Evolutionary conservation across 2,113 vertebrate species (phyloP).

Genomic region (Grantiella picta): DNA sequence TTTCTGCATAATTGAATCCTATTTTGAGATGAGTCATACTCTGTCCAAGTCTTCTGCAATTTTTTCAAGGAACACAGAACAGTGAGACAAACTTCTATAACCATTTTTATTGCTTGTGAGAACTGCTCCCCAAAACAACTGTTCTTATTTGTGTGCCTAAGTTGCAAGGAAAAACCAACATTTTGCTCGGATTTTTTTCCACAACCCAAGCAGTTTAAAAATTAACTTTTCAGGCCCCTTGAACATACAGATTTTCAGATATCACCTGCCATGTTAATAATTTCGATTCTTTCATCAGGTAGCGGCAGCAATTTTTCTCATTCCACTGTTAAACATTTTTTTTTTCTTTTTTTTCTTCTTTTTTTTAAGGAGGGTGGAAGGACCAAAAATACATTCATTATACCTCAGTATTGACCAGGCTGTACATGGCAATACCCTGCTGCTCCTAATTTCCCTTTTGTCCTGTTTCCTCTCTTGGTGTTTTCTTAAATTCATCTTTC

Average conservation of each 20-base stretch:
- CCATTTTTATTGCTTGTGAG: constrained; percentile 65
- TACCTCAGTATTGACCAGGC: neutral
- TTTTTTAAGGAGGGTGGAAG: neutral
- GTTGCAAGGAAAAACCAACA: neutral
- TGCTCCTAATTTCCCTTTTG: neutral
- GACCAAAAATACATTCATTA: neutral
- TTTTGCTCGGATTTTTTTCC: neutral
- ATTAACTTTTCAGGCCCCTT: neutral
- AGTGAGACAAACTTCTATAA: constrained; percentile 55
- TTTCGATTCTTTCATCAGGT: neutral
- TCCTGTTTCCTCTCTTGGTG: neutral
- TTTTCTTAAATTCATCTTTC: neutral
- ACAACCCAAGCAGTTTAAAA: neutral
- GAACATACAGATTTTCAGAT: neutral
- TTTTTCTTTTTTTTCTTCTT: neutral
- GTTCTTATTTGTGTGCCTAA: constrained; percentile 38
- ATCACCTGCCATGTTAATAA: neutral
- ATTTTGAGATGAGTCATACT: constrained; percentile 68
- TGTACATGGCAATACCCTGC: neutral
- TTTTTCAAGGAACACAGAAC: constrained; percentile 60
- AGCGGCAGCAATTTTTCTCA: neutral
- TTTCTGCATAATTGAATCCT: constrained; percentile 64
- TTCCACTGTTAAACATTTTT: neutral
- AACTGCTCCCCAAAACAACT: constrained; percentile 61
- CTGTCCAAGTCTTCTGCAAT: constrained; percentile 64